Evolutionary conservation across 2,797 vertebrate species (phyloP), one percentile per base, ranked within the genome.

Genomic region (Dermochelys coriacea): DNA sequence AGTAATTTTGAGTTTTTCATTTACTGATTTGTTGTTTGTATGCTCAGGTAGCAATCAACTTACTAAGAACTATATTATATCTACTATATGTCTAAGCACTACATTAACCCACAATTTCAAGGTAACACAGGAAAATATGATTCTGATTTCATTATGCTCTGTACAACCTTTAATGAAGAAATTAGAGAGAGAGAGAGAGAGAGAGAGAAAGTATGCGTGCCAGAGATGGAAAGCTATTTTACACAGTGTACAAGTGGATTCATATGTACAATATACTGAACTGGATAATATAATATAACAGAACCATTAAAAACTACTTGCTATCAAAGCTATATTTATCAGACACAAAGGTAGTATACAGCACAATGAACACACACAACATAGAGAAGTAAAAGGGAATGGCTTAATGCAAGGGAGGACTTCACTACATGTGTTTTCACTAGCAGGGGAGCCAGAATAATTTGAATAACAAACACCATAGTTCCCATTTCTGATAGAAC

Each of bases 61-160:
- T 61, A 57, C 50, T 51, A 85, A 61, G 89, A 90, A 92, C 52
- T 49, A 41, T 11, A 54, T 93, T 80, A 77, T 31, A 85, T 31
- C 4, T 54, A 87, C 15, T 54, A 78, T 49, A 27, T 64, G 85
- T 61, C 19, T 82, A 88, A 93, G 41, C 80, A 86, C 84, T 92
- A 86, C 88, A 94, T 94, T 92, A 89, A 90, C 95, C 57, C 92
- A 87, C 92, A 96, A 93, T 82, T 88, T 88, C 92, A 91, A 21
- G 64, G 85, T 95, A 90, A 93, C 87, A 91, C 91, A 74, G 54
- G 47, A 90, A 92, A 91, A 57, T 74, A 50, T 12, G 23, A 27
- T 27, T 75, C 25, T 55, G 50, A 88, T 12, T 91, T 88, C 79
- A 80, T 10, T 89, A 6, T 79, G 49, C 80, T 93, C 50, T 91